These are phyloP conservation scores for Tachypleus tridentatus DNA, from an alignment of 1,140 invertebrate species.

Conservation along the genomic window DNA sequence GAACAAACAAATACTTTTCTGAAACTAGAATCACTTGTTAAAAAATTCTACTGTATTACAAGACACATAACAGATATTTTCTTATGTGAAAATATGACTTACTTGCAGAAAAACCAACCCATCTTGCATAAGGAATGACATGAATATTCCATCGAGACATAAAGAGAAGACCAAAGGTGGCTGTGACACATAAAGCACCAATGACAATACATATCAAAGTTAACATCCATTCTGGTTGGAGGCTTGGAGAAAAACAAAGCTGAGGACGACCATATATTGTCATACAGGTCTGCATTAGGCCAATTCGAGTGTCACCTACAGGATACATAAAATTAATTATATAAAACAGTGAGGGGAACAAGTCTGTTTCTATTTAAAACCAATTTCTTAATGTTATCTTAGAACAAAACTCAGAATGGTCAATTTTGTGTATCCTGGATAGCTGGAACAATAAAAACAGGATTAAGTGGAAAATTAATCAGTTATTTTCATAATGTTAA, in stretches of 20 bases:
- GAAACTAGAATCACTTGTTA: too few species aligned
- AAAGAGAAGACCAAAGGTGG: constrained; percentile 71
- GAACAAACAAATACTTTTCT: too few species aligned
- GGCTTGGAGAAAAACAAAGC: constrained; percentile 70
- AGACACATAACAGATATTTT: too few species aligned
- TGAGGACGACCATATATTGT: constrained; percentile 77
- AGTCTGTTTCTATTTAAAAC: too few species aligned
- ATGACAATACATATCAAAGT: constrained; percentile 81
- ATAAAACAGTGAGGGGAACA: too few species aligned
- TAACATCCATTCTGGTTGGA: constrained; percentile 78
- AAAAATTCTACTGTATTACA: too few species aligned
- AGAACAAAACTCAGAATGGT: too few species aligned
- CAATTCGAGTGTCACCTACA: constrained; percentile 70
- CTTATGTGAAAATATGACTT: constrained; percentile 33
- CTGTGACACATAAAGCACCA: constrained; percentile 78
- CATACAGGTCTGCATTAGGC: constrained; percentile 87
- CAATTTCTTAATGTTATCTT: too few species aligned
- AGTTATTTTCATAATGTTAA: too few species aligned
- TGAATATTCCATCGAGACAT: constrained; percentile 82
- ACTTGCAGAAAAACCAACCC: constrained; percentile 92
- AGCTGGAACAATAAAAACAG: too few species aligned
- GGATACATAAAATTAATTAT: constrained; percentile 11
- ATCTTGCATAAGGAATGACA: constrained; percentile 80
- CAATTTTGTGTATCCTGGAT: too few species aligned
- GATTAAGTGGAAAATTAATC: too few species aligned